Evolutionary conservation across 2,888 invertebrate genomes (phyloP), one percentile per base, ranked within the genome.

Genomic region (Drosophila mimetica): DNA sequence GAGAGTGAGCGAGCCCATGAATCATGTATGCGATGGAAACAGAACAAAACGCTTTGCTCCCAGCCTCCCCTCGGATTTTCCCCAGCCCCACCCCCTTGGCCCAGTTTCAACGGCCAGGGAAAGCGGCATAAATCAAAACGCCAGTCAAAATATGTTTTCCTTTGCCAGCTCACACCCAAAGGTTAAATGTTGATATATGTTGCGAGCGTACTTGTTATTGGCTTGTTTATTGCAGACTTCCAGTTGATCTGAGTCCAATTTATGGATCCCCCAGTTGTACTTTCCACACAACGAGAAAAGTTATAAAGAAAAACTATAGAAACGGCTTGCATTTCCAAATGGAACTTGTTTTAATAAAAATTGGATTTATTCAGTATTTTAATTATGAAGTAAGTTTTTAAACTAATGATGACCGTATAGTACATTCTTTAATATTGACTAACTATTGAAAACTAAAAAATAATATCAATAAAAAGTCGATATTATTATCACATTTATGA

Each of bases 71-170:
- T 2, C 16, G 16, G n/a, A 22, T 20, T 16, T 34, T 32, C 42
- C 16, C 22, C 9, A 8, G 2, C 18, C 34, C 34, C 36, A 20
- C 2, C 39, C 39, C 7, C 41, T 11, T 5, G 25, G 25, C 7
- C 7, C 25, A 25, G 25, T 22, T n/a, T 20, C 0, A n/a, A 18
- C 25, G 34, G 13, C 28, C 28, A 28, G 60, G 55, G 13, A 32
- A 42, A 34, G 52, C 36, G 70, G 77, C 79, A 83, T 86, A 83
- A 83, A 83, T 86, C 82, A 83, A 84, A 79, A 65, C 47, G 67
- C 66, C 63, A 79, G 80, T 78, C 84, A 73, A 83, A 86, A 86
- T 83, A 80, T 82, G 83, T 80, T 86, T 79, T 75, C 70, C 75
- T 61, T 66, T 70, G 71, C 61, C 70, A 58, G 44, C 50, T 37